Percentiles rank a stretch among this genome's conserved stretches.
These are phyloP conservation scores for Phrynocephalus versicolor DNA, from an alignment of 2,113 vertebrate genomes.

Conservation along the genomic window DNA sequence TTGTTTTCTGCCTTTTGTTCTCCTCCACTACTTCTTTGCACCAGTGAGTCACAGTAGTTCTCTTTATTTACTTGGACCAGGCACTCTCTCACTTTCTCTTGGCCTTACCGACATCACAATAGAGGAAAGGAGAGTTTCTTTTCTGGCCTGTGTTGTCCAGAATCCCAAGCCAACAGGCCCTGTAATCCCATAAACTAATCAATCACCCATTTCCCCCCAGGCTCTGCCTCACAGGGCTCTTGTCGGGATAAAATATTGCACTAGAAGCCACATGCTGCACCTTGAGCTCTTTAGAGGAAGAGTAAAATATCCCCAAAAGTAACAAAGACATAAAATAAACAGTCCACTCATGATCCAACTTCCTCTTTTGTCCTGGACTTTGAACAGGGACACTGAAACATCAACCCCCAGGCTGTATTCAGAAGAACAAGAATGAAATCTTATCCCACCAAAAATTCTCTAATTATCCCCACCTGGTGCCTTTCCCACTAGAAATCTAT, in stretches of 20 bases:
- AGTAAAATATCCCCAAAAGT: neutral
- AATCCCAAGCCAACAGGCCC: no score
- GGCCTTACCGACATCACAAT: no score
- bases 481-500: conserved; percentile 10
- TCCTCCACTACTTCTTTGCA: no score
- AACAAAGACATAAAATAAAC: neutral
- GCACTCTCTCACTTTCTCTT: neutral
- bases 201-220: neutral
- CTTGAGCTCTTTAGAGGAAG: neutral
- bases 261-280: neutral
- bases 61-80: neutral
- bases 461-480: conserved; percentile 3
- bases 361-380: neutral
- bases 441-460: neutral
- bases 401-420: neutral
- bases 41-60: no score
- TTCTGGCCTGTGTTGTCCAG: no score
- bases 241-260: neutral
- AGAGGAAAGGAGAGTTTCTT: no score
- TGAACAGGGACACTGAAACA: neutral
- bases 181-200: no score
- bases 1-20: no score
- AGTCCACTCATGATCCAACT: neutral
- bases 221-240: neutral
- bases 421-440: conserved; percentile 7